Base-by-base conservation (phyloP, 2,888 invertebrate species). In the Argyresthia goedartella region DNA sequence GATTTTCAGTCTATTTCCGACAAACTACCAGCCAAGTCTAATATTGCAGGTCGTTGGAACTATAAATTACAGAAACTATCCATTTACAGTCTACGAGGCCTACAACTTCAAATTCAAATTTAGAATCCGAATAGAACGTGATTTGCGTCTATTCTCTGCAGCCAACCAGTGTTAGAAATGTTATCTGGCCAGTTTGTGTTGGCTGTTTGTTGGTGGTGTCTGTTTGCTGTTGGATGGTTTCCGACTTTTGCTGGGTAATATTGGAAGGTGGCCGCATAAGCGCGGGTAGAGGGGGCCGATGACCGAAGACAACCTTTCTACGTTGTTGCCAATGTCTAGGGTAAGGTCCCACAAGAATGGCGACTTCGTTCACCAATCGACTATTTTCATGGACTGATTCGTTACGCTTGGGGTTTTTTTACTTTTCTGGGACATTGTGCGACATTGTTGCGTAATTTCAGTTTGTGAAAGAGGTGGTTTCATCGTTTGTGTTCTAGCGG, bases 221-320 rank as follows among this genome's bases (percentile, higher is more conserved):
- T 15, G 10, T 6, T 44, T 44, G 33, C 48, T 43, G 43, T 60
- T 59, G 64, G 54, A 56, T 25, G 42, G 62, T 67, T 57, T 60
- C 67, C 62, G 72, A 65, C 75, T 69, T 61, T 71, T 60, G 76
- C 66, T 66, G 75, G 72, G 63, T 63, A 67, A 64, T 47, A 25
- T 57, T 55, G 59, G 57, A 82, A 80, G 73, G 82, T 81, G 82
- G 82, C 73, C 81, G 73, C 56, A 57, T 65, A 59, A 67, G 72
- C 61, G 69, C 64, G 69, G 74, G 60, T 25, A 72, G 73, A 64
- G 60, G 71, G 67, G 77, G 80, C 66, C 80, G 79, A 77, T 80
- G 81, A 82, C 82, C 84, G 81, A 61, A 66, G 74, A 68, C 77
- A 77, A 71, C 74, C 76, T 81, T 73, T 78, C 72, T 73, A 73